Percentiles rank a stretch among this genome's conserved stretches.
phyloP scores from a whole-genome alignment of 2,888 invertebrate species.

The Corbicula japonica region DNA sequence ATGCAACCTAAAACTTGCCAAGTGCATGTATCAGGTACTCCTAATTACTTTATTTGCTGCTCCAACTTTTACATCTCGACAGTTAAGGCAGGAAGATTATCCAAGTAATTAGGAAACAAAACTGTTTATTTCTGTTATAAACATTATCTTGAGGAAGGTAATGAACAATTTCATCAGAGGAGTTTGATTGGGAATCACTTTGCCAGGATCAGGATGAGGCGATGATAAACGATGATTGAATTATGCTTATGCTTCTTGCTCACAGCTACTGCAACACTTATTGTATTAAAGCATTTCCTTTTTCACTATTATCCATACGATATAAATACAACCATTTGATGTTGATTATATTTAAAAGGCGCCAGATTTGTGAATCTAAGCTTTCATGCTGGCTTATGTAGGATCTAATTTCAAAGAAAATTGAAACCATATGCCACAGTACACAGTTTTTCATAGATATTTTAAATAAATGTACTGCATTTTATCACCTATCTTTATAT shows the following conservation, averaged over 20 bases:
- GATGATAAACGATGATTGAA: not conserved
- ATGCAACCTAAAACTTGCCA: slow-evolving; percentile 5
- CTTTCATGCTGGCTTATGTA: slow-evolving; percentile 25
- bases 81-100: no score
- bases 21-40: slow-evolving; percentile 2
- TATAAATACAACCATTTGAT: slow-evolving; percentile 2
- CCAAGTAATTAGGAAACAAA: slow-evolving; percentile 6
- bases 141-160: not conserved
- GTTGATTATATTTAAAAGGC: not conserved
- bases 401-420: slow-evolving; percentile 30
- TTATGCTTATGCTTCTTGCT: not conserved
- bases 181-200: not conserved
- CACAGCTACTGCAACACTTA: not conserved
- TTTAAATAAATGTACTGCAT: slow-evolving; percentile 12
- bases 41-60: slow-evolving; percentile 6
- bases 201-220: not conserved
- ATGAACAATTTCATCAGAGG: slow-evolving; percentile 11
- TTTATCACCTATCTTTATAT: slow-evolving; percentile 6
- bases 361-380: not conserved
- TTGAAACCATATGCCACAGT: slow-evolving; percentile 28
- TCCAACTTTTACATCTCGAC: not conserved
- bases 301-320: not conserved
- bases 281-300: not conserved
- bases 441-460: slow-evolving; percentile 9
- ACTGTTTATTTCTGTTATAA: slow-evolving; percentile 22